These are phyloP conservation scores for Troglohyphantes excavatus DNA, from an alignment of 2,888 invertebrate species.

Conservation along the genomic window DNA sequence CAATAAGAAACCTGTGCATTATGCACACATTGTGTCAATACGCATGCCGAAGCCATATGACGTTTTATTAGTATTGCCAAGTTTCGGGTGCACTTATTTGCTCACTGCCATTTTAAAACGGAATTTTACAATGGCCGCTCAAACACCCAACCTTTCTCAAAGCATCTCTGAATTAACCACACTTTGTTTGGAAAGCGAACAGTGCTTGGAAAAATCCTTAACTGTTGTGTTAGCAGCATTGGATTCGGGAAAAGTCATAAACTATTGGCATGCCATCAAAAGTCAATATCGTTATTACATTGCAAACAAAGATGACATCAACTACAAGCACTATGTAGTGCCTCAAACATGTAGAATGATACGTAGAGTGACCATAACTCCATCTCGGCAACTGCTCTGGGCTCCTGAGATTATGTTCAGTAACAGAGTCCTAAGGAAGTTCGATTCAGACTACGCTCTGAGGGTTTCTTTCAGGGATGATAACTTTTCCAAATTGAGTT, in stretches of 20 bases:
- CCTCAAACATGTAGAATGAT: constrained; percentile 70
- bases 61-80: neutral
- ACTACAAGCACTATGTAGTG: constrained; percentile 53
- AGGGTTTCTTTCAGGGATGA: constrained; percentile 78
- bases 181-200: neutral
- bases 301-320: constrained; percentile 36
- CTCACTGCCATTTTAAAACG: constrained; percentile 66
- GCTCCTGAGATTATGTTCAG: constrained; percentile 72
- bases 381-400: constrained; percentile 59
- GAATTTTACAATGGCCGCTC: constrained; percentile 53
- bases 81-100: constrained; percentile 66
- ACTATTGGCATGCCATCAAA: constrained; percentile 53
- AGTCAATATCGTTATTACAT: constrained; percentile 38
- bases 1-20: constrained; percentile 58
- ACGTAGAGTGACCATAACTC: constrained; percentile 66
- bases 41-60: neutral
- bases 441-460: constrained; percentile 75
- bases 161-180: neutral
- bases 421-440: constrained; percentile 75
- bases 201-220: constrained; percentile 63
- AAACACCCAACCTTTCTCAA: neutral
- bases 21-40: neutral
- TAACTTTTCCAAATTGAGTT: constrained; percentile 69
- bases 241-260: constrained; percentile 64
- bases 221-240: constrained; percentile 41